Evolutionary conservation across 2,113 vertebrate species (phyloP).

Genomic region (Opisthocomus hoazin): DNA sequence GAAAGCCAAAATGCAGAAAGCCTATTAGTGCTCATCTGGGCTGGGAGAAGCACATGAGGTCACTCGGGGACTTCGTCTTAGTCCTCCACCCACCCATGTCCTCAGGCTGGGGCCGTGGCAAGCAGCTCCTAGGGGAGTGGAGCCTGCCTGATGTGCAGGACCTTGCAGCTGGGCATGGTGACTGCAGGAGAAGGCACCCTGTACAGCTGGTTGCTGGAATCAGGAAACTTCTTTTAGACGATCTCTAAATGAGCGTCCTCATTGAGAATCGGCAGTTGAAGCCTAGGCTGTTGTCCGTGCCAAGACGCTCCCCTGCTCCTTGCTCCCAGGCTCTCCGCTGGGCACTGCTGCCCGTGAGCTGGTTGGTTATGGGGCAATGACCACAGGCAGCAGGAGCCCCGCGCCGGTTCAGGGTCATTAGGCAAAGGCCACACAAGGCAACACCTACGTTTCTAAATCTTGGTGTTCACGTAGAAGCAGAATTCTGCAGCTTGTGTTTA

Average conservation of each 20-base stretch:
- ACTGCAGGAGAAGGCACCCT: background rate
- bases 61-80: background rate
- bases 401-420: background rate
- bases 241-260: background rate
- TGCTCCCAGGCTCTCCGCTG: background rate
- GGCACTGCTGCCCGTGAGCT: background rate
- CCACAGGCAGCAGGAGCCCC: background rate
- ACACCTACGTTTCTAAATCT: background rate
- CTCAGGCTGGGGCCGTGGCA: background rate
- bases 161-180: background rate
- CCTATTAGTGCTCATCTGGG: background rate
- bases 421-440: background rate
- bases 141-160: background rate
- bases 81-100: background rate
- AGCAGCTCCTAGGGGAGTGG: background rate
- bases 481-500: background rate
- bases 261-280: background rate
- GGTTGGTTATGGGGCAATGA: background rate
- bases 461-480: background rate
- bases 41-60: constrained; percentile 2
- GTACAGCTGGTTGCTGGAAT: background rate
- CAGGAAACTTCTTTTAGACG: background rate
- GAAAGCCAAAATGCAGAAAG: constrained; percentile 20
- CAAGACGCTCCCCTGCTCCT: background rate
- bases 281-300: background rate